Evolutionary conservation across 2,888 invertebrate species (phyloP).

Genomic region (Patella caerulea): DNA sequence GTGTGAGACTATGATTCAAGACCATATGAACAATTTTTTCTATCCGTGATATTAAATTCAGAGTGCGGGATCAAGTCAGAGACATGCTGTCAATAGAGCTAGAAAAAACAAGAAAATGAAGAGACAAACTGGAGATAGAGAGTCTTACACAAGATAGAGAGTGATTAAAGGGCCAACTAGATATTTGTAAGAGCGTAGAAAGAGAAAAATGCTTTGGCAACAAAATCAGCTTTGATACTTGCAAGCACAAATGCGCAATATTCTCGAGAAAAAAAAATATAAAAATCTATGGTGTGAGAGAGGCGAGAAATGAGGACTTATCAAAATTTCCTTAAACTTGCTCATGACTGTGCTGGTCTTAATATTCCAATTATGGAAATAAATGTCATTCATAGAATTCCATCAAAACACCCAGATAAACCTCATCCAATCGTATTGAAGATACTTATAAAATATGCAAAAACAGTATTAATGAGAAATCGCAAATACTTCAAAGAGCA

Average conservation of each 20-base stretch:
- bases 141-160: too few relatives aligned
- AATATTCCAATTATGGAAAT: background rate
- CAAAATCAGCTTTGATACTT: background rate
- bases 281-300: background rate
- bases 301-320: background rate
- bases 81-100: too few relatives aligned
- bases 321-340: background rate
- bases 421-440: background rate
- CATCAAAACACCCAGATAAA: background rate
- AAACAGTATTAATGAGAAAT: background rate
- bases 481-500: background rate
- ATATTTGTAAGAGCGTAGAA: too few relatives aligned
- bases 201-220: too few relatives aligned
- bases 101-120: too few relatives aligned
- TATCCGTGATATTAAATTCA: too few relatives aligned
- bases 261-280: background rate
- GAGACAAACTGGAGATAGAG: too few relatives aligned
- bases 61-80: too few relatives aligned
- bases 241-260: background rate
- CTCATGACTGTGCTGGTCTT: background rate
- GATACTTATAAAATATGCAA: background rate
- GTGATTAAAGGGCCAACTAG: too few relatives aligned
- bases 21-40: too few relatives aligned
- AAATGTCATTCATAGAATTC: background rate
- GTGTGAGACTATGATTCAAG: too few relatives aligned